These are phyloP conservation scores for Ochropleura plecta DNA, from an alignment of 2,888 invertebrate genomes.

Conservation along the genomic window DNA sequence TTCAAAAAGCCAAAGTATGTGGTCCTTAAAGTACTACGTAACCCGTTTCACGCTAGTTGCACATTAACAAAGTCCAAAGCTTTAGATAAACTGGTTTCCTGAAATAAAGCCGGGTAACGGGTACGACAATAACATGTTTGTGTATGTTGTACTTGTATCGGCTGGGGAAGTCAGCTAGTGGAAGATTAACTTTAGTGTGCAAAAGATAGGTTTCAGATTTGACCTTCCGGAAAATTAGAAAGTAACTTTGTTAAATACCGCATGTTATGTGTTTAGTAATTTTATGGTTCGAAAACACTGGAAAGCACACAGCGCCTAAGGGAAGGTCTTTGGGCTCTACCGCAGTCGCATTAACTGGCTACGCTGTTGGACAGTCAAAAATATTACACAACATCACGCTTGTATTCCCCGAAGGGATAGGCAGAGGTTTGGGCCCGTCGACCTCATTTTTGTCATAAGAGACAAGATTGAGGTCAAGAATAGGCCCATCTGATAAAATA, in stretches of 20 bases:
- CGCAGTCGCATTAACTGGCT: background rate
- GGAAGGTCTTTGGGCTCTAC: no score
- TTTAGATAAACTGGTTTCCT: conserved; percentile 28
- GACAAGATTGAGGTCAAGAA: no score
- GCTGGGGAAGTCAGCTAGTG: background rate
- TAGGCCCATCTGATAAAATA: no score
- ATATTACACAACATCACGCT: no score
- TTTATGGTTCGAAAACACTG: background rate
- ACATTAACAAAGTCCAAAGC: conserved; percentile 40
- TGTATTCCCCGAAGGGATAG: no score
- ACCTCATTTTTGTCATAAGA: no score
- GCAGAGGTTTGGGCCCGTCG: no score
- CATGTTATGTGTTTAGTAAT: background rate
- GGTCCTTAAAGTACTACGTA: background rate
- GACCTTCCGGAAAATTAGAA: background rate
- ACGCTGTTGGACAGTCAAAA: no score
- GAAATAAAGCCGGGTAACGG: background rate
- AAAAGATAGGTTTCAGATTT: conserved; percentile 13
- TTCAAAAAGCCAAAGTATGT: background rate
- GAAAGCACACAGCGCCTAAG: no score
- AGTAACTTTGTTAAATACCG: no score
- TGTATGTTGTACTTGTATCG: background rate
- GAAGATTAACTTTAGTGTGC: background rate
- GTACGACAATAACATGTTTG: conserved; percentile 16
- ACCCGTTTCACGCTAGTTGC: conserved; percentile 25